Percentiles rank a stretch among this genome's conserved stretches.
phyloP scores from a whole-genome alignment of 2,888 invertebrate genomes.

The Agelastica alni region DNA sequence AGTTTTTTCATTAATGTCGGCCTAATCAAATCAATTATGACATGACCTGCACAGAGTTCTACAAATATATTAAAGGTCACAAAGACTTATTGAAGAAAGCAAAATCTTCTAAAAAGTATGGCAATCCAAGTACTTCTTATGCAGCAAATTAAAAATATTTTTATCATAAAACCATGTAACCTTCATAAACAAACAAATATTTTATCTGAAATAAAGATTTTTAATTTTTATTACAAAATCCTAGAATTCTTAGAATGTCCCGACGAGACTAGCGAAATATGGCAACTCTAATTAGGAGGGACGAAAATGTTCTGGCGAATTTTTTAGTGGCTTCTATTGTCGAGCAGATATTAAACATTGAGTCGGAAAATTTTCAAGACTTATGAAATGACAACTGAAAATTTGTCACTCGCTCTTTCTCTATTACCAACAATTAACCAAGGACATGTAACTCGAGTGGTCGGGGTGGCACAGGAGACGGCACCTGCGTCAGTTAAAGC shows the following conservation, averaged over 20 bases:
- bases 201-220: neutral
- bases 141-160: neutral
- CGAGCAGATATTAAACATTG: too few relatives aligned
- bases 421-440: too few relatives aligned
- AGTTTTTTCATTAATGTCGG: constrained; percentile 6
- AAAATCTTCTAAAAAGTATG: neutral
- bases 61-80: neutral
- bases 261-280: too few relatives aligned
- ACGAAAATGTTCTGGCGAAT: too few relatives aligned
- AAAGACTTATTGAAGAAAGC: neutral
- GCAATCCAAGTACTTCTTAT: neutral
- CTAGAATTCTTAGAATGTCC: neutral
- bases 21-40: neutral
- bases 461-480: too few relatives aligned
- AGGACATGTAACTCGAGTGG: too few relatives aligned
- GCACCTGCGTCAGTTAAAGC: too few relatives aligned
- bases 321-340: too few relatives aligned
- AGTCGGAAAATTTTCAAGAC: too few relatives aligned
- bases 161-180: neutral
- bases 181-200: neutral
- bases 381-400: too few relatives aligned
- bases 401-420: too few relatives aligned
- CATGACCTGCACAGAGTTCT: neutral
- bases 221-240: neutral
- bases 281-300: too few relatives aligned